phyloP scores from a whole-genome alignment of 2,888 invertebrate genomes.

The Leptura quadrifasciata region DNA sequence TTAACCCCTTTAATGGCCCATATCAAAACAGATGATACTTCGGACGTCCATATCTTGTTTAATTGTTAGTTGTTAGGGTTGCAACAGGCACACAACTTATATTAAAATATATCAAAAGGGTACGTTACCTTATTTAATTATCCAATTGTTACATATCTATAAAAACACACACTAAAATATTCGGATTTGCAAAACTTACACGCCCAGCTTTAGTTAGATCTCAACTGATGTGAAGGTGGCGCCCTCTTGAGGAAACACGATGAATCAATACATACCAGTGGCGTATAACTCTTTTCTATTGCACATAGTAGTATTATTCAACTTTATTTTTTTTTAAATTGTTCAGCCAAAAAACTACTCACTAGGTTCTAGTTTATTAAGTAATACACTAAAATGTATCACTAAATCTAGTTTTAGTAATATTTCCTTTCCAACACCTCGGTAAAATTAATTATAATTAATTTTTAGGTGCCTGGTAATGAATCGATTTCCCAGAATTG shows the following conservation, averaged over 20 bases:
- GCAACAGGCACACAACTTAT: conserved; percentile 28
- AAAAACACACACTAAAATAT: conserved; percentile 69
- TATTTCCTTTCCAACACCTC: background rate
- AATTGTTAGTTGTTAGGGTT: conserved; percentile 42
- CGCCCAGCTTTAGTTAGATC: conserved; percentile 71
- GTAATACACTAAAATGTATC: background rate
- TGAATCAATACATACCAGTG: conserved; percentile 51
- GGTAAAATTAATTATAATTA: background rate
- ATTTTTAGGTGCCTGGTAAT: conserved; percentile 11
- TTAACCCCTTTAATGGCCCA: conserved; percentile 50
- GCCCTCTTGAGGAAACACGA: conserved; percentile 56
- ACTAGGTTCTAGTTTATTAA: background rate
- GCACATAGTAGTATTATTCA: background rate
- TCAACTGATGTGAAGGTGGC: conserved; percentile 64
- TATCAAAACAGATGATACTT: conserved; percentile 67
- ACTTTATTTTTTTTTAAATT: background rate
- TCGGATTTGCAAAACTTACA: conserved; percentile 68
- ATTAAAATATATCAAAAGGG: conserved; percentile 52
- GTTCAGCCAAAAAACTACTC: background rate
- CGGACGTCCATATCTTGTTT: conserved; percentile 55
- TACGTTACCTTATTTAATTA: conserved; percentile 64
- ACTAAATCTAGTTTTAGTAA: background rate
- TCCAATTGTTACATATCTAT: conserved; percentile 68
- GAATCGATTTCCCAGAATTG: conserved; percentile 34
- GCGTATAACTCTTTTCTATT: conserved; percentile 40